These are phyloP conservation scores for Hydropotes inermis DNA, from an alignment of 2,113 vertebrate genomes.

Conservation along the genomic window DNA sequence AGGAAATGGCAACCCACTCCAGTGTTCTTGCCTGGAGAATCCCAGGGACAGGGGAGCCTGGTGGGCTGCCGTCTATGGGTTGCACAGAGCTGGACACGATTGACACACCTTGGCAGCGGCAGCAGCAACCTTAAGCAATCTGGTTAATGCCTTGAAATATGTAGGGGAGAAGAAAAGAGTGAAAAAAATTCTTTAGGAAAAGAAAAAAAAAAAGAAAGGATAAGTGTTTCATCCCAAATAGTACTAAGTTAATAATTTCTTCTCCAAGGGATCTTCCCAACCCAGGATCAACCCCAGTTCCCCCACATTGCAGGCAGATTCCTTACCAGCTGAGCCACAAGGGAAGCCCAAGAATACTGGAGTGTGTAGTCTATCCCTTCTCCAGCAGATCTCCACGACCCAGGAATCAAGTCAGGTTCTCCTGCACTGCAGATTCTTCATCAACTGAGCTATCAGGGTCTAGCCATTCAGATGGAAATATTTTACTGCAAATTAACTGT, in stretches of 20 bases:
- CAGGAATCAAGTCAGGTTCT: background rate
- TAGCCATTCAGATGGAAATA: background rate
- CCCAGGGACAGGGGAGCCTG: too few relatives aligned
- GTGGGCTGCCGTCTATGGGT: too few relatives aligned
- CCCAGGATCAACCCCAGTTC: background rate
- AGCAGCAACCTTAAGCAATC: conserved; percentile 22
- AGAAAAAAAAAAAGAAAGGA: background rate
- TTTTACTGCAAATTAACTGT: background rate
- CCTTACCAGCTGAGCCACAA: background rate
- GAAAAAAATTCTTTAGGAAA: background rate
- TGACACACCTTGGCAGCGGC: too few relatives aligned
- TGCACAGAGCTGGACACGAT: too few relatives aligned
- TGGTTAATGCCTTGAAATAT: conserved; percentile 56
- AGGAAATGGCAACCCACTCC: too few relatives aligned
- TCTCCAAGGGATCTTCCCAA: background rate
- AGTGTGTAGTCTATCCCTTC: background rate
- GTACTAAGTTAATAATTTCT: background rate
- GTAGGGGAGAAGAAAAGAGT: background rate
- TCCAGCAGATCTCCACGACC: background rate
- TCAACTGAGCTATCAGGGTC: background rate
- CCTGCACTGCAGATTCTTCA: background rate
- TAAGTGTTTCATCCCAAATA: background rate
- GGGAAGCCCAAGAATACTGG: background rate
- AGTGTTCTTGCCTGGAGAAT: too few relatives aligned
- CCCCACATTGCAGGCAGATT: background rate